Evolutionary conservation across 53 echinoderm and acorn worm species (phyloP), one percentile per base, ranked within the genome.

Genomic region (Patiria pectinifera): DNA sequence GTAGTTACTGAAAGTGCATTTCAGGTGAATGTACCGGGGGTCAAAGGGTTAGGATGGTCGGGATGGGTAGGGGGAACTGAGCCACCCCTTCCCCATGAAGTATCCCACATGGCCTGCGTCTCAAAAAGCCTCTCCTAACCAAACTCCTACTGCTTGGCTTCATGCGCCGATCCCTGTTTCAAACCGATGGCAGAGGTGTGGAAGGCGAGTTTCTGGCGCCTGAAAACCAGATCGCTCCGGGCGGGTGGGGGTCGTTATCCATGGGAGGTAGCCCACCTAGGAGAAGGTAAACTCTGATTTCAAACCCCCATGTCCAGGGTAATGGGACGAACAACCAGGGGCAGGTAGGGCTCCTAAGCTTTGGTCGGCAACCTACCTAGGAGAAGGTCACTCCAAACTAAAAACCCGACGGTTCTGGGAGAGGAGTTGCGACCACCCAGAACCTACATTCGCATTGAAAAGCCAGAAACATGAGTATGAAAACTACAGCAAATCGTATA

Each of bases 71-170:
- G 25, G 0, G 24, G 44, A 82, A 47, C 19, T 82, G 82, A 82
- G 82, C 82, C 58, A 82, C 82, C 24, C 44, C 82, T 82, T 35
- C 15, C 58, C 19, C 19, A 21, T 44, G 19, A 82, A 82, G 24
- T 26, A 24, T 26, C 82, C 82, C 25, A 82, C 6, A 24, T 15
- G 82, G 82, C 24, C 44, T 13, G 82, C 82, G 82, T 82, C 82
- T 82, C 82, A 10, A 12, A 60, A 60, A 60, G 60, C 0, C 60
- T 60, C 60, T 60, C 60, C 60, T 60, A 60, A 60, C 58, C n/a
- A 82, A 82, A 82, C 58, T 26, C 82, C 82, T 82, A 82, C 82
- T 82, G 82, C 82, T 44, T 24, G 82, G 82, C 82, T 82, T 82
- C 5, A 13, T 35, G 82, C 7, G 82, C 82, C 82, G 0, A 15